Percentiles rank a stretch among this genome's conserved stretches.
These are phyloP conservation scores for Sparus aurata DNA, from an alignment of 2,797 vertebrate genomes.

Conservation along the genomic window DNA sequence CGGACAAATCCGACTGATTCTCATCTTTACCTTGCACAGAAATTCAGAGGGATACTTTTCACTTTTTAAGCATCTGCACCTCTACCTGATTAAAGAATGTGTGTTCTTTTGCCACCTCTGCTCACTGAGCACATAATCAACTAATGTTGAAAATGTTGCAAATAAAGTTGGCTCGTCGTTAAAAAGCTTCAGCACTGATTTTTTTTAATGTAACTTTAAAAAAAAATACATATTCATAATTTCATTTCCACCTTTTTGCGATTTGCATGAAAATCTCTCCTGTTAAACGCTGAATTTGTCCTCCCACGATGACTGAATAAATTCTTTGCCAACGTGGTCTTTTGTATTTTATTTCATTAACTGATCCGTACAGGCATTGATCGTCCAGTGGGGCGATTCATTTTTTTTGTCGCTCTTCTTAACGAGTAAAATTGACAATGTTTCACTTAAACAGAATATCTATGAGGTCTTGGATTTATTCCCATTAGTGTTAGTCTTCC, in stretches of 20 bases:
- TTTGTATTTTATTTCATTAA: slow-evolving; percentile 1
- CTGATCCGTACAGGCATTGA: background rate
- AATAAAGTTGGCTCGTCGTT: background rate
- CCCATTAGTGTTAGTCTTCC: background rate
- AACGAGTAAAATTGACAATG: background rate
- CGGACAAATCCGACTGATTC: too few relatives aligned
- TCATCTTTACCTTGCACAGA: too few relatives aligned
- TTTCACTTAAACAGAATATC: background rate
- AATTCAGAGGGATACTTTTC: too few relatives aligned
- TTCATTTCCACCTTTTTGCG: background rate
- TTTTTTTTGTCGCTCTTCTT: background rate
- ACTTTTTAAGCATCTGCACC: too few relatives aligned
- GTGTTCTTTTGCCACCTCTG: too few relatives aligned
- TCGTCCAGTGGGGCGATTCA: background rate
- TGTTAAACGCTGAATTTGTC: background rate
- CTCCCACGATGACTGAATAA: background rate
- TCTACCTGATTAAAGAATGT: too few relatives aligned
- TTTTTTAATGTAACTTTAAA: background rate
- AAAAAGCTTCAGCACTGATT: background rate
- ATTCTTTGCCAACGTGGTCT: background rate
- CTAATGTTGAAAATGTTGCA: too few relatives aligned
- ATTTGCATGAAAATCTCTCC: slow-evolving; percentile 10
- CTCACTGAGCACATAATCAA: background rate
- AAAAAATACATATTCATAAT: background rate
- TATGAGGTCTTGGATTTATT: background rate